Evolutionary conservation across 2,113 vertebrate genomes (phyloP), one percentile per base, ranked within the genome.

Genomic region (Engystomops pustulosus): DNA sequence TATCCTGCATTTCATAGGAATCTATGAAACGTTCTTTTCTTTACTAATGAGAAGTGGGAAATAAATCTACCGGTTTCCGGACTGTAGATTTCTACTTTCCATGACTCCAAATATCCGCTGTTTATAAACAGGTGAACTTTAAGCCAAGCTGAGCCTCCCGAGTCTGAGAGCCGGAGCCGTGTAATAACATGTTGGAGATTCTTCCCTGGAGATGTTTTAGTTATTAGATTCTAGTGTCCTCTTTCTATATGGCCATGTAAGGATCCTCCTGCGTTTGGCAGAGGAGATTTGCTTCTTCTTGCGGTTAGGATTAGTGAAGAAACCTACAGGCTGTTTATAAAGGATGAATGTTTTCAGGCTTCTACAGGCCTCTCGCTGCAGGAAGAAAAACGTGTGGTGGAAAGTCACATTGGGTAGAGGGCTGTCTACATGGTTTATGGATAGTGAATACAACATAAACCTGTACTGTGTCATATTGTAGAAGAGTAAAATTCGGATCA

Each of bases 181-280:
- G 32, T 38, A 38, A 20, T 25, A 78, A 78, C 51, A 78, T 25
- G 75, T 53, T 27, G 51, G 20, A 38, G 30, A 6, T 58, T 77
- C 47, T 38, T 77, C 51, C 49, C 74, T n/a, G 10, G 32, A 41
- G 53, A 58, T 78, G 75, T n/a, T 60, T 78, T 36, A 17, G 51
- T 41, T 38, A 23, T 78, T 60, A 58, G 74, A 30, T 53, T 38
- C 18, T 58, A 17, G 34, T 41, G 75, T 78, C 75, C 53, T 41
- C 51, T 41, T 58, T 60, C 34, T 58, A 60, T 78, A 78, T 78
- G 51, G 75, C 75, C 75, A 78, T 78, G 34, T 78, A 78, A 78
- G 75, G 75, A 78, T 78, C 36, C 75, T 9, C 75, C 75, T 41
- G 53, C 75, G 36, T 60, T 78, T 60, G 75, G 51, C 75, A 78